Conservation (phyloP, 2,888 invertebrate species). For the Apeira syringaria region DNA sequence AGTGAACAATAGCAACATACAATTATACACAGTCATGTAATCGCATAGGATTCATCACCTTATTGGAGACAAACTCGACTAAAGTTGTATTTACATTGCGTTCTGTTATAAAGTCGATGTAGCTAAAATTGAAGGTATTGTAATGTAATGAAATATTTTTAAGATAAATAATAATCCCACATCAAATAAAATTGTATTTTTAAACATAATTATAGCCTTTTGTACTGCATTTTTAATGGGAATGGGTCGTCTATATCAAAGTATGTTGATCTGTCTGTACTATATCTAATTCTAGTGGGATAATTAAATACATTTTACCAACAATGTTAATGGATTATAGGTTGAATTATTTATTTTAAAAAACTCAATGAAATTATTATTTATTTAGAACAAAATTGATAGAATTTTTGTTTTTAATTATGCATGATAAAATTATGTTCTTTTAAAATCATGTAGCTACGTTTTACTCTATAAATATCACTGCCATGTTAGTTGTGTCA, state of each 20-base stretch:
- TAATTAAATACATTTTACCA: no score
- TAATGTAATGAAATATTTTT: slow-evolving; percentile 9
- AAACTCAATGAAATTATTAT: no score
- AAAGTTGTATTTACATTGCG: slow-evolving; percentile 1
- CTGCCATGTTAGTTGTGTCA: slow-evolving; percentile 14
- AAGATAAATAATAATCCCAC: slow-evolving; percentile 12
- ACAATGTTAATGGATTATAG: no score
- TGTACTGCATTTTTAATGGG: slow-evolving; percentile 11
- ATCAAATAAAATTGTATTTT: slow-evolving; percentile 11
- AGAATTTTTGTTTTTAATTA: no score
- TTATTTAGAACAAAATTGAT: no score
- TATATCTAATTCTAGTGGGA: no score
- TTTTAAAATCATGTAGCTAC: slow-evolving; percentile 3
- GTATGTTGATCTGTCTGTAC: no score
- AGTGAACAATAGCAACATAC: not conserved
- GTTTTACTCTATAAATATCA: slow-evolving; percentile 7
- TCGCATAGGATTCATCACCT: not conserved
- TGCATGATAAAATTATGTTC: no score
- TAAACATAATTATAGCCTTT: slow-evolving; percentile 16
- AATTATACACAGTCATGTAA: not conserved
- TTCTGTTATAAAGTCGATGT: slow-evolving; percentile 13
- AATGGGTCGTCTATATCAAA: not conserved
- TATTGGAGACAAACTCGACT: not conserved
- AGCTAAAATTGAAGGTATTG: slow-evolving; percentile 8
- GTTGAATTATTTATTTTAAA: no score